Base-by-base conservation (phyloP, 2,888 invertebrate species). In the Aspidiotus destructor region DNA sequence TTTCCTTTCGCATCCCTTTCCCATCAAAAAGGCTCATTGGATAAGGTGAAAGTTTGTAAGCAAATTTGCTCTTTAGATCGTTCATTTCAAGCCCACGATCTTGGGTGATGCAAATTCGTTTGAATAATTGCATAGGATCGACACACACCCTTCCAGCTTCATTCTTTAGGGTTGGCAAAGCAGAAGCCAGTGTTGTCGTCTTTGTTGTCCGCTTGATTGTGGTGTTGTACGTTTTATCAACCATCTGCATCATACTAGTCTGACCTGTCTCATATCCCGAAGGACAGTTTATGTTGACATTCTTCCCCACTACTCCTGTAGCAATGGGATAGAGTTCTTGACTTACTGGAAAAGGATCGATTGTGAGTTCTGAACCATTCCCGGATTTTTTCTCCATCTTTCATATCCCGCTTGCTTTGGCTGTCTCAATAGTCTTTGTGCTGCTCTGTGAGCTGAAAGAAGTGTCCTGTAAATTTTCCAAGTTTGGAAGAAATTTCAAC, bases 361-460 rank as follows among this genome's bases (percentile, higher is more conserved):
- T 54, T 13, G 40, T 58, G 57, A 7, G 41, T 11, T 10, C 40
- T 42, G 15, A 69, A 57, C 62, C 62, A 69, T 1, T 13, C 2
- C 3, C 28, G 1, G 16, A 62, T 7, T 62, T 57, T 69, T 40
- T 44, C 54, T 6, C 9, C 5, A 54, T 62, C 41, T n/a, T 69
- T 40, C 11, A 5, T 55, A 17, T 68, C 68, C 10, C 15, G 41
- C 44, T 41, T 62, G 8, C 58, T 70, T 70, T 75, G 71, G 68
- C 72, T 74, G 72, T 73, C 72, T 62, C 73, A 71, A 28, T 72
- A 72, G 72, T 76, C 75, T 8, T 75, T 71, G 70, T 75, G 75
- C 71, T 75, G 74, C 55, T 75, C 74, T 74, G 61, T 72, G 17
- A 73, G 73, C 68, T 71, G 70, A 69, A 72, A 72, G 60, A 57